Percentiles rank a stretch among this genome's conserved stretches.
Evolutionary conservation across 2,113 vertebrate genomes (phyloP).

Genomic region (Pomatorhinus ruficollis): DNA sequence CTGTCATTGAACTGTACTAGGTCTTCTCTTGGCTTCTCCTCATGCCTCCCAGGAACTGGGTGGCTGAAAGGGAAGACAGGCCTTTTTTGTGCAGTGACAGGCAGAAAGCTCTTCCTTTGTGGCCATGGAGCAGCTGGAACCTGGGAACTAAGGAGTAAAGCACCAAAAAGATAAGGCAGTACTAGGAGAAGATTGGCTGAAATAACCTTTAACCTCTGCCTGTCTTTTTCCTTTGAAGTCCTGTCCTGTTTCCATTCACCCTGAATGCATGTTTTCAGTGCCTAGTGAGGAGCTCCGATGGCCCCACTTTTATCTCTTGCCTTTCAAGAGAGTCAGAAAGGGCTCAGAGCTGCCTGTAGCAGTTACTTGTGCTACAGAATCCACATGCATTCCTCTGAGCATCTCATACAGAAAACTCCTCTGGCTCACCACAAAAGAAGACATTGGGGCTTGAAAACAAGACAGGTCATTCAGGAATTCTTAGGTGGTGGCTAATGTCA

Average conservation of each 20-base stretch:
- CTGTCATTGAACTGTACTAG: not conserved
- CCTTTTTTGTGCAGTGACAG: not conserved
- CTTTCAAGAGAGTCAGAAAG: slow-evolving; percentile 2
- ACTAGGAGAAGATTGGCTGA: slow-evolving; percentile 27
- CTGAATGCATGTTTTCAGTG: slow-evolving; percentile 22
- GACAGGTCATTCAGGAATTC: slow-evolving; percentile 14
- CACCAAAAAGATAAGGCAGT: slow-evolving; percentile 49
- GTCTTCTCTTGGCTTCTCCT: not conserved
- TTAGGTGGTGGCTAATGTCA: slow-evolving; percentile 28
- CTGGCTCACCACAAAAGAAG: not conserved
- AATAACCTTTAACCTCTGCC: slow-evolving; percentile 59
- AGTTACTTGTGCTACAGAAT: slow-evolving; percentile 12
- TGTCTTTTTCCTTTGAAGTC: slow-evolving; percentile 59
- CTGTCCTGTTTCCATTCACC: slow-evolving; percentile 49
- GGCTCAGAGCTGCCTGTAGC: not conserved
- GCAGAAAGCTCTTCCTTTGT: not conserved
- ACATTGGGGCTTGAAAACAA: not conserved
- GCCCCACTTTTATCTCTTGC: slow-evolving; percentile 47
- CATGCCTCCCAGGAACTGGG: not conserved
- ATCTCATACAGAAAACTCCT: slow-evolving; percentile 18
- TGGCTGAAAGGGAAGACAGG: not conserved
- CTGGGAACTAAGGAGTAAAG: not conserved
- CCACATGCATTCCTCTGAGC: slow-evolving; percentile 27
- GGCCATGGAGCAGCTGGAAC: not conserved
- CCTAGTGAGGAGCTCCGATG: slow-evolving; percentile 28